These are phyloP conservation scores for Brachystomella parvula DNA, from an alignment of 1,140 invertebrate species.

Conservation along the genomic window DNA sequence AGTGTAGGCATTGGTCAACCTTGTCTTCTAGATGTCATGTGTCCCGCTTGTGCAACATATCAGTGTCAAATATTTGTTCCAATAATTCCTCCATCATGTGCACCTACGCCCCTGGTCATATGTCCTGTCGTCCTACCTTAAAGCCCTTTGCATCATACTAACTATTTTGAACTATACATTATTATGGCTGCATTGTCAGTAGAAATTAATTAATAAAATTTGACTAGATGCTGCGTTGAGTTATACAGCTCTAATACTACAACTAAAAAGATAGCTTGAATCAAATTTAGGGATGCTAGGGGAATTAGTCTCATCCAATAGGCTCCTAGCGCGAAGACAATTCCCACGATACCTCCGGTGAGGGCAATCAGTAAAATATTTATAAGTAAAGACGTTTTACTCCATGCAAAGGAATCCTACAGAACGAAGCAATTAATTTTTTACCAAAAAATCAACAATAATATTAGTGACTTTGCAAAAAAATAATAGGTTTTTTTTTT, in stretches of 20 bases:
- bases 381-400: background rate
- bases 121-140: too few relatives aligned
- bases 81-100: too few relatives aligned
- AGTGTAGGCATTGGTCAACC: too few relatives aligned
- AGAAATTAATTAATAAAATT: background rate
- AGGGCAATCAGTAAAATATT: background rate
- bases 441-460: background rate
- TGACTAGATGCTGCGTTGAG: conserved; percentile 1
- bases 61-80: too few relatives aligned
- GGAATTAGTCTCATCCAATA: conserved; percentile 2
- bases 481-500: too few relatives aligned
- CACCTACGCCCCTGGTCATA: too few relatives aligned
- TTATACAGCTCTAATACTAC: background rate
- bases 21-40: too few relatives aligned
- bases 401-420: conserved; percentile 1
- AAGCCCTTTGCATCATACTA: too few relatives aligned
- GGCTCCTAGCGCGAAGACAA: background rate
- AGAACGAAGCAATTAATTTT: background rate
- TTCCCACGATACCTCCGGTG: background rate
- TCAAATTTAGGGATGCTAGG: background rate
- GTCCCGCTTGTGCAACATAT: too few relatives aligned
- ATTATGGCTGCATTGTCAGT: too few relatives aligned
- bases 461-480: too few relatives aligned
- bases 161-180: too few relatives aligned
- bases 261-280: background rate